Conservation (phyloP, 2,888 invertebrate genomes). For the Pemphredon lugubris region DNA sequence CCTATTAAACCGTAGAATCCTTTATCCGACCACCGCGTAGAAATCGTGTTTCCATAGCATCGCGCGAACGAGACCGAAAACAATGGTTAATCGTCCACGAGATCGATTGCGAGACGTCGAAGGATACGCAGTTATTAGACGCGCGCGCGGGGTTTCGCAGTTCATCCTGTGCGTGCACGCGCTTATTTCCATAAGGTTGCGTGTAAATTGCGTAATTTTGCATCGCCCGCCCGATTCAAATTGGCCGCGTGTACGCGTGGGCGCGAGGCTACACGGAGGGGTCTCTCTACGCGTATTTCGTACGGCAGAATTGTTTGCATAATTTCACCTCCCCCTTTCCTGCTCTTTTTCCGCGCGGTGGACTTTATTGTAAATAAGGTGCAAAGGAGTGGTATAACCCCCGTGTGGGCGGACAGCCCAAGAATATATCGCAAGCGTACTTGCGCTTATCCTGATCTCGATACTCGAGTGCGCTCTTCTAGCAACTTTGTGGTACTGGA, state of each 20-base stretch:
- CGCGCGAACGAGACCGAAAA: too few species aligned
- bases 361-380: constrained; percentile 28
- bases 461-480: background rate
- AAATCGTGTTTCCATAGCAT: too few species aligned
- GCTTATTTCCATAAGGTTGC: constrained; percentile 43
- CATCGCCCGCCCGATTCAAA: constrained; percentile 24
- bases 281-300: constrained; percentile 19
- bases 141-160: constrained; percentile 34
- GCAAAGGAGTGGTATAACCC: background rate
- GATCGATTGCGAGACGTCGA: constrained; percentile 38
- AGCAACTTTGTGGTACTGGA: background rate
- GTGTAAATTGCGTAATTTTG: constrained; percentile 60
- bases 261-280: constrained; percentile 3
- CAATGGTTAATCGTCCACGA: too few species aligned
- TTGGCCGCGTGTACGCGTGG: constrained; percentile 16
- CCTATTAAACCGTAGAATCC: too few species aligned
- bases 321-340: constrained; percentile 30
- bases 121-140: constrained; percentile 23
- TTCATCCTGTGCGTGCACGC: constrained; percentile 34
- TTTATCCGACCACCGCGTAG: too few species aligned
- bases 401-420: constrained; percentile 17
- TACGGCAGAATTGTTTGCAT: constrained; percentile 49
- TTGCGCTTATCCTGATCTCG: background rate
- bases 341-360: constrained; percentile 16
- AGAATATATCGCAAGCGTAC: background rate